These are phyloP conservation scores for Rhabdomys dilectus DNA, from an alignment of 2,113 vertebrate genomes.

Conservation along the genomic window DNA sequence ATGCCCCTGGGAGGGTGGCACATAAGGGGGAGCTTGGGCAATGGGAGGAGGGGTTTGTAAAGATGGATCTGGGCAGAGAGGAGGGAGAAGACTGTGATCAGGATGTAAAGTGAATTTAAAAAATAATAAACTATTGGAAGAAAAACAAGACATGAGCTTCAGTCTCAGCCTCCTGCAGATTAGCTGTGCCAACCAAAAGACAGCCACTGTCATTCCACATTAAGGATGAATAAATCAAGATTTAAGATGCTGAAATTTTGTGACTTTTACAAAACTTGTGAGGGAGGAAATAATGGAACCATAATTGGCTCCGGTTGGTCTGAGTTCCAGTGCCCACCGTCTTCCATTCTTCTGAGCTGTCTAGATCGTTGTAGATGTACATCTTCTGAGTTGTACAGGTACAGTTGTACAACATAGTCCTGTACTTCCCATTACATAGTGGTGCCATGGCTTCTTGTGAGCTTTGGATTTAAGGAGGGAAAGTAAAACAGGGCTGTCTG, in stretches of 20 bases:
- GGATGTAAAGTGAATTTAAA: no score
- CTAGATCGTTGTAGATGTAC: no score
- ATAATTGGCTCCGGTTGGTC: background rate
- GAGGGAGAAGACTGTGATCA: no score
- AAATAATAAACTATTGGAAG: no score
- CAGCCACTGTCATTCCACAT: background rate
- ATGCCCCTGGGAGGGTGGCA: no score
- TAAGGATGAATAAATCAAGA: slow-evolving; percentile 13
- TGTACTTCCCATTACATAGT: background rate
- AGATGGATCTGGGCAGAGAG: no score
- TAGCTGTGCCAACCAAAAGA: background rate
- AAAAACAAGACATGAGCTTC: background rate
- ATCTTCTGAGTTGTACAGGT: background rate
- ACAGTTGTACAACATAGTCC: background rate
- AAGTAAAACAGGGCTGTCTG: background rate
- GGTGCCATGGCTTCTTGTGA: background rate
- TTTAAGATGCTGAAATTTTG: slow-evolving; percentile 25
- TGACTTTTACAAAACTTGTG: background rate
- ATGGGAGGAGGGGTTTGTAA: no score
- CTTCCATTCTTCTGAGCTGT: background rate
- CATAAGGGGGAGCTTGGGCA: no score
- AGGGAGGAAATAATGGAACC: background rate
- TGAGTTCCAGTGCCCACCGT: slow-evolving; percentile 23
- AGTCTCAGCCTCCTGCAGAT: background rate
- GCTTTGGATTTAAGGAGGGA: background rate